Percentiles rank a stretch among this genome's conserved stretches.
Evolutionary conservation across 2,113 vertebrate genomes (phyloP).

Genomic region (Megaleporinus macrocephalus): DNA sequence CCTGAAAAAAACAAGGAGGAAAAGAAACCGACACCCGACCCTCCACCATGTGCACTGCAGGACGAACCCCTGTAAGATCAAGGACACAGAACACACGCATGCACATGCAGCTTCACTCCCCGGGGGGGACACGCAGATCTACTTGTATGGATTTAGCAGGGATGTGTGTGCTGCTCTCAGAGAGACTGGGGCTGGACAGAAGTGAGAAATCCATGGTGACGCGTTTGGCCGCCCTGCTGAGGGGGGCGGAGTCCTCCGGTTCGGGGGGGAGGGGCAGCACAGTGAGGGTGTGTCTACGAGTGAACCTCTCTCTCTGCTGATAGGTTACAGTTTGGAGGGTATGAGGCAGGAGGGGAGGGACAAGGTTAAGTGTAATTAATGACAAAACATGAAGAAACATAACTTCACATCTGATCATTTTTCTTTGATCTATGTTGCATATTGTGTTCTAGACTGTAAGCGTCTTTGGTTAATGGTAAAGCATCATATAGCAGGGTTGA

Average conservation of each 20-base stretch:
- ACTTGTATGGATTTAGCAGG: slow-evolving; percentile 46
- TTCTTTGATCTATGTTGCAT: no score
- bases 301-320: slow-evolving; percentile 82
- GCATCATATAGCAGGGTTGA: no score
- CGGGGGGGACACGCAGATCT: slow-evolving; percentile 44
- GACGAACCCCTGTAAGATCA: neutral
- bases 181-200: slow-evolving; percentile 73
- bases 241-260: slow-evolving; percentile 71
- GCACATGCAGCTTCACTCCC: slow-evolving; percentile 44
- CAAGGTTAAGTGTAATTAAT: slow-evolving; percentile 12
- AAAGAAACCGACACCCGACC: neutral
- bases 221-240: slow-evolving; percentile 78
- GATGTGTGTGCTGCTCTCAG: slow-evolving; percentile 23
- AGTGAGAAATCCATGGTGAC: slow-evolving; percentile 94
- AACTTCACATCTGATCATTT: no score
- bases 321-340: slow-evolving; percentile 55
- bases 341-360: slow-evolving; percentile 49
- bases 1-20: neutral
- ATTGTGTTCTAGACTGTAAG: no score
- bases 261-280: slow-evolving; percentile 73
- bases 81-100: slow-evolving; percentile 17
- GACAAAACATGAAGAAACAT: neutral
- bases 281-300: slow-evolving; percentile 88
- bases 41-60: neutral
- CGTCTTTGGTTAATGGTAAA: no score